Conservation (phyloP, 2,888 invertebrate species). For the Synanthedon myopaeformis region DNA sequence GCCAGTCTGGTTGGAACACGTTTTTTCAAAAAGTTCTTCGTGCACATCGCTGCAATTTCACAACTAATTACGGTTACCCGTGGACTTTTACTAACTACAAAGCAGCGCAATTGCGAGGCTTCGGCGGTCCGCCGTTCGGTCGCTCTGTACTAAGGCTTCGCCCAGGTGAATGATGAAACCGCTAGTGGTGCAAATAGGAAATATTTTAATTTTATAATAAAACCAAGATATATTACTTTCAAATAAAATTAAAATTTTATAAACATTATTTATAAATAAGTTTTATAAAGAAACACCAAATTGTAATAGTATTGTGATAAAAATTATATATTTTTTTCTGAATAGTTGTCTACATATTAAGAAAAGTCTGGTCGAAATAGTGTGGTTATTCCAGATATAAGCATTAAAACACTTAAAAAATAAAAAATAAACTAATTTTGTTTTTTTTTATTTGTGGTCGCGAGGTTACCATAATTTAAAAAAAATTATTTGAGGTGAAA, state of each 20-base stretch:
- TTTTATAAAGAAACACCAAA: too few species aligned
- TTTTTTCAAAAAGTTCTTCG: background rate
- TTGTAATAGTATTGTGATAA: too few species aligned
- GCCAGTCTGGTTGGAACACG: too few species aligned
- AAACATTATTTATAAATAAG: too few species aligned
- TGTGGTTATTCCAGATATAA: background rate
- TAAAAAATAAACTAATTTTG: too few species aligned
- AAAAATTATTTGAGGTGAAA: too few species aligned
- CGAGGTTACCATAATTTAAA: too few species aligned
- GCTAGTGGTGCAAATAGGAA: background rate
- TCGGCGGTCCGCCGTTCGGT: slow-evolving; percentile 21
- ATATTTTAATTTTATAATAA: too few species aligned
- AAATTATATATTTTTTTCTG: too few species aligned
- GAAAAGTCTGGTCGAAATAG: too few species aligned
- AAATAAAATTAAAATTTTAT: background rate
- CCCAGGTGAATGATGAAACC: slow-evolving; percentile 18
- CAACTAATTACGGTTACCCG: background rate
- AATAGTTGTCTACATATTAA: too few species aligned
- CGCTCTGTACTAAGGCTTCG: slow-evolving; percentile 28
- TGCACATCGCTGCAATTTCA: background rate
- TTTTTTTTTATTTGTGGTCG: too few species aligned
- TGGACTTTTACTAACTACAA: slow-evolving; percentile 1
- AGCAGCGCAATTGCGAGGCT: slow-evolving; percentile 21
- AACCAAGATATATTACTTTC: background rate
- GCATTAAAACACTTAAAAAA: background rate